A percentile compares a stretch with the other conserved stretches of the same genome.
Conservation (phyloP, 2,113 vertebrate species). For the Scopus umbretta region DNA sequence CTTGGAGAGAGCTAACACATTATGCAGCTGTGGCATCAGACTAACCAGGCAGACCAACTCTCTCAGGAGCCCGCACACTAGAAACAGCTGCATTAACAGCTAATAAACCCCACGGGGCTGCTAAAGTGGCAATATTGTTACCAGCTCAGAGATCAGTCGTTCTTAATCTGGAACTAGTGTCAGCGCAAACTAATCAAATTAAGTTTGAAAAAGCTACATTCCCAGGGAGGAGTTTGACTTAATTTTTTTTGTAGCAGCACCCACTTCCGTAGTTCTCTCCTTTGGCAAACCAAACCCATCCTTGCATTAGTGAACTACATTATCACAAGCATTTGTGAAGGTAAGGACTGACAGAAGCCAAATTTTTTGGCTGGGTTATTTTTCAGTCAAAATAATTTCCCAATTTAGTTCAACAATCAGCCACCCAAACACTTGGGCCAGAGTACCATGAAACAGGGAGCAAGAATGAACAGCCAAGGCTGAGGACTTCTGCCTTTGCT, state of each 20-base stretch:
- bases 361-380: not conserved
- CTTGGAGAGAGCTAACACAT: not conserved
- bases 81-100: not conserved
- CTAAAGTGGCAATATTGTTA: not conserved
- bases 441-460: not conserved
- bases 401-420: not conserved
- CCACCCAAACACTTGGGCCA: not conserved
- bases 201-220: not conserved
- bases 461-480: not conserved
- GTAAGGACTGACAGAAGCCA: not conserved
- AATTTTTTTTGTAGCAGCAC: not conserved
- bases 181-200: not conserved
- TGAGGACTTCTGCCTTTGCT: not conserved
- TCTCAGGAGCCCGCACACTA: not conserved
- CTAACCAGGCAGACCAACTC: not conserved
- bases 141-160: not conserved
- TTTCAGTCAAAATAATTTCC: not conserved
- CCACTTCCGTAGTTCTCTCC: not conserved
- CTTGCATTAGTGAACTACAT: not conserved
- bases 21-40: not conserved
- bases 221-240: not conserved
- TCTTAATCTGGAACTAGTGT: not conserved
- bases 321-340: not conserved
- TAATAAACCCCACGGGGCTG: not conserved
- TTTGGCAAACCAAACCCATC: not conserved